These are phyloP conservation scores for Drosophila tripunctata DNA, from an alignment of 2,888 invertebrate genomes.

Conservation along the genomic window DNA sequence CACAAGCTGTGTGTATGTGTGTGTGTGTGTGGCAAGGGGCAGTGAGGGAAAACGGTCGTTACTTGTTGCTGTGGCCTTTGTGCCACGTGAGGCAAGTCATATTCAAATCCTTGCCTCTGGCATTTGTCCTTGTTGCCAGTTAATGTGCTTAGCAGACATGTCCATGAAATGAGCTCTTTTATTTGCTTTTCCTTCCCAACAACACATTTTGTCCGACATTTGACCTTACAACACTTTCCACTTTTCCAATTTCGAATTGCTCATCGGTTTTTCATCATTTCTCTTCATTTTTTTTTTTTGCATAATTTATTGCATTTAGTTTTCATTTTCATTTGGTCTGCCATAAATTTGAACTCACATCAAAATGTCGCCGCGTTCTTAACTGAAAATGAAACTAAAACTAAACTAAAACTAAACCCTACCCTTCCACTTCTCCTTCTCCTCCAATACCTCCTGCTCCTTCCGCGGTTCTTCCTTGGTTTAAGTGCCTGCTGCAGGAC, in stretches of 20 bases:
- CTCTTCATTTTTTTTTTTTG: conserved; percentile 33
- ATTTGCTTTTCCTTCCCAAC: neutral
- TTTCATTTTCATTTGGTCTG: conserved; percentile 49
- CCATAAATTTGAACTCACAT: conserved; percentile 57
- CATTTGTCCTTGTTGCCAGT: conserved; percentile 9
- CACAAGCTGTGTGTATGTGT: neutral
- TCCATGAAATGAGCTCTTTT: conserved; percentile 18
- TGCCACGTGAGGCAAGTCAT: conserved; percentile 23
- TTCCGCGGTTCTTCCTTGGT: neutral
- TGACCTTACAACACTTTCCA: conserved; percentile 30
- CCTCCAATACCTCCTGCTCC: neutral
- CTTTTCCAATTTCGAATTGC: conserved; percentile 17
- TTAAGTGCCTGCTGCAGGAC: conserved; percentile 21
- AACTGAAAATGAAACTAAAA: too few relatives aligned
- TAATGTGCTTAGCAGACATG: conserved; percentile 9
- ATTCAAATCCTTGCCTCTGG: conserved; percentile 46
- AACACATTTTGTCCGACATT: conserved; percentile 42
- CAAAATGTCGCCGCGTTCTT: conserved; percentile 15
- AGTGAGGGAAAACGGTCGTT: conserved; percentile 24
- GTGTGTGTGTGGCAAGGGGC: neutral
- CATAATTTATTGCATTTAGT: conserved; percentile 77
- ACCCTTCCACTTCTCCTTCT: neutral
- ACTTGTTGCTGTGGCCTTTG: conserved; percentile 45
- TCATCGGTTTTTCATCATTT: conserved; percentile 32
- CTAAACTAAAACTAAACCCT: neutral